Base-by-base conservation (phyloP, 2,113 vertebrate species). In the Pollachius pollachius region DNA sequence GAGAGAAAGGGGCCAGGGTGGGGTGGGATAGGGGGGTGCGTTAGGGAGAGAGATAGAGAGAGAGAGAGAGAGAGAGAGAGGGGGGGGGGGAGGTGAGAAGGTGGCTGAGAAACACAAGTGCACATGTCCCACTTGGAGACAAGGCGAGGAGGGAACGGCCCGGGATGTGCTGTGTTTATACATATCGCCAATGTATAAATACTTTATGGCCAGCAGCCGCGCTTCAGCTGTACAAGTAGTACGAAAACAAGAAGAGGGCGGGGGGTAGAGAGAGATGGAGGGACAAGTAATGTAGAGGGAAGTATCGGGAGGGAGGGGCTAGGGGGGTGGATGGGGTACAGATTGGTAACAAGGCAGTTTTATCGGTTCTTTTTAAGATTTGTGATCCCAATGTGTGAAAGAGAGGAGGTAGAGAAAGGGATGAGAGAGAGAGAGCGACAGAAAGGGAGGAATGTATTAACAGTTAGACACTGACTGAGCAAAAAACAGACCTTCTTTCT, bases 381-480 rank as follows among this genome's bases (percentile, higher is more conserved):
- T 72, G 25, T 61, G 54, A 74, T 17, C 68, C 71, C 60, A 11
- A 17, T 57, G 37, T 18, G n/a, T 69, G 72, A 21, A 69, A 65
- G 64, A n/a, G n/a, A 61, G 19, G 60, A 62, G 25, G 18, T 67
- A 66, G 65, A 21, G 19, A 27, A 9, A 25, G 41, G 18, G 68
- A 66, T 62, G 19, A 62, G 23, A 23, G 37, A 41, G 5, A 5
- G 3, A 41, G 37, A 41, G 3, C 3, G 57, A n/a, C 11, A 67
- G 58, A 70, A 65, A 76, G 77, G 78, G 85, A 88, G 82, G 78
- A 74, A 57, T 79, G 72, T 62, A 77, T 73, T 70, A 83, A 69
- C 58, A 72, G 41, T 19, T 12, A 34, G 54, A 68, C 23, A 57
- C 54, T n/a, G 54, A n/a, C 54, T 57, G 16, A 57, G 54, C 54